A percentile compares a stretch with the other conserved stretches of the same genome.
These are phyloP conservation scores for Trachelus iudaicus DNA, from an alignment of 2,888 invertebrate species.

Conservation along the genomic window DNA sequence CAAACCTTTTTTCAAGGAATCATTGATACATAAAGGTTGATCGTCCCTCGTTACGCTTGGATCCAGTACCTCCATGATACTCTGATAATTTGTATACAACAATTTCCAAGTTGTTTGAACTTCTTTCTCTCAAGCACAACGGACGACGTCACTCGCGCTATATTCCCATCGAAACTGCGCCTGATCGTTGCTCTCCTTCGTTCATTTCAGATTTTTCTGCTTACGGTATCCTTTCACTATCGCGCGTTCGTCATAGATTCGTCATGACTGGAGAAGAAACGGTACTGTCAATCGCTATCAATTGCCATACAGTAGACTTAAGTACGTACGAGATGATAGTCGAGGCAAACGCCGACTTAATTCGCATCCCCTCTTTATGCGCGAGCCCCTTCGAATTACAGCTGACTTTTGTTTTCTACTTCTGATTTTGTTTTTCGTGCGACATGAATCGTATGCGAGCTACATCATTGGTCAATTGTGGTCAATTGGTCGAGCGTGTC, in stretches of 20 bases:
- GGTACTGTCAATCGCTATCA: too few relatives aligned
- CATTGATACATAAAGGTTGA: slow-evolving; percentile 57
- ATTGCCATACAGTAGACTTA: too few relatives aligned
- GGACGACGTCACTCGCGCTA: neutral
- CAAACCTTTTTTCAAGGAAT: slow-evolving; percentile 55
- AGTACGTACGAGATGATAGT: too few relatives aligned
- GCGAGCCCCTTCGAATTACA: too few relatives aligned
- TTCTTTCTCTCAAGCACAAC: neutral
- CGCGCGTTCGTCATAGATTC: neutral
- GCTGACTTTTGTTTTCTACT: too few relatives aligned
- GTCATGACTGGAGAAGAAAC: neutral
- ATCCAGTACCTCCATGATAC: slow-evolving; percentile 58
- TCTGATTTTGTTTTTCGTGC: too few relatives aligned
- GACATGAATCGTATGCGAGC: too few relatives aligned
- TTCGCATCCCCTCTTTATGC: too few relatives aligned
- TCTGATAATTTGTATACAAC: neutral
- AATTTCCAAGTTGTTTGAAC: neutral
- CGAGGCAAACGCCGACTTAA: too few relatives aligned
- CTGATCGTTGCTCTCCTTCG: neutral
- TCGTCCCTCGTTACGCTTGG: slow-evolving; percentile 58
- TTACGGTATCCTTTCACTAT: neutral
- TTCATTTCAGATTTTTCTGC: neutral
- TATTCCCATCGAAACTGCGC: neutral
- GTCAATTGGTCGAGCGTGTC: too few relatives aligned
- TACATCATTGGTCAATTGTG: too few relatives aligned